Evolutionary conservation across 2,113 vertebrate genomes (phyloP).

Genomic region (Ciconia boyciana): DNA sequence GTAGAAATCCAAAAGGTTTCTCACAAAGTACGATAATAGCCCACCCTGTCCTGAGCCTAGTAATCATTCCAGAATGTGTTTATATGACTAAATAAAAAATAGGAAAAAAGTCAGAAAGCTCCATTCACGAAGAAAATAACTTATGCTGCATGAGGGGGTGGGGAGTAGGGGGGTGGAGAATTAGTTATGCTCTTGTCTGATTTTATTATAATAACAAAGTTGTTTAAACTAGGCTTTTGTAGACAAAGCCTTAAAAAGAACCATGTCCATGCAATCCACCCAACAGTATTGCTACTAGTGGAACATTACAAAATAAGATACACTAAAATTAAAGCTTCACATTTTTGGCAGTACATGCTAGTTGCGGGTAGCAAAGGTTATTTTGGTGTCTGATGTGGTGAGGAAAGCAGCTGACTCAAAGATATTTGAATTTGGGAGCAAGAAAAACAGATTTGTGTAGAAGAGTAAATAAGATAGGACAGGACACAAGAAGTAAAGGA

Average conservation of each 20-base stretch:
- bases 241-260: not conserved
- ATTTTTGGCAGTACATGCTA: not conserved
- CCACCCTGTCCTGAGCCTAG: not conserved
- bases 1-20: not conserved
- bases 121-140: not conserved
- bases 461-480: not conserved
- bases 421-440: not conserved
- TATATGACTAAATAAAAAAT: not conserved
- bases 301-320: not conserved
- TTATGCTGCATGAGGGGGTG: not conserved
- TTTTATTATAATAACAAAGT: not conserved
- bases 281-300: not conserved
- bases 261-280: not conserved
- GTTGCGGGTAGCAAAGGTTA: not conserved
- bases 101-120: not conserved
- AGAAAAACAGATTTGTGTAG: not conserved
- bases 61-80: not conserved
- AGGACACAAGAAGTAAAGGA: not conserved
- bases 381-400: not conserved
- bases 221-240: not conserved
- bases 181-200: not conserved
- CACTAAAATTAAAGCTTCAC: not conserved
- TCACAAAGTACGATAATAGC: not conserved
- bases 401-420: not conserved
- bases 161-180: not conserved